Evolutionary conservation across 2,797 vertebrate species (phyloP).

Genomic region (Danio tinwini): DNA sequence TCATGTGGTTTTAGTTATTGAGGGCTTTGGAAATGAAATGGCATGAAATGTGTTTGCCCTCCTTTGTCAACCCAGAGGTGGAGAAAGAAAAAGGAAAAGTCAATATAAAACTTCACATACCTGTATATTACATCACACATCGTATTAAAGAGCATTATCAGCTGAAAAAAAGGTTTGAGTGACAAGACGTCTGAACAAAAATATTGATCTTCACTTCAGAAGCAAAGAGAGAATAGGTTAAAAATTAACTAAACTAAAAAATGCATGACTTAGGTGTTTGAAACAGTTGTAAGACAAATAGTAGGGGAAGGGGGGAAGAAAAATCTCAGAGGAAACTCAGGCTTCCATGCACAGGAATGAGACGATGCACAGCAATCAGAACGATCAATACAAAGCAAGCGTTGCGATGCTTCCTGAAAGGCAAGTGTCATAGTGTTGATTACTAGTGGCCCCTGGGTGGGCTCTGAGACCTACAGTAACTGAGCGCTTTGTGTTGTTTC

Average conservation of each 20-base stretch:
- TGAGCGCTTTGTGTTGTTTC: slow-evolving; percentile 56
- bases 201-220: slow-evolving; percentile 7
- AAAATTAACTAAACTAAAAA: not conserved
- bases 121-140: not conserved
- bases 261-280: not conserved
- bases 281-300: not conserved
- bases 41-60: slow-evolving; percentile 15
- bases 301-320: not conserved
- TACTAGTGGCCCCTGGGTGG: slow-evolving; percentile 57
- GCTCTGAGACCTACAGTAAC: slow-evolving; percentile 57
- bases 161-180: not conserved
- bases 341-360: not conserved
- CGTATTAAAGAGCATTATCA: not conserved
- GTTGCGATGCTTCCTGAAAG: slow-evolving; percentile 44
- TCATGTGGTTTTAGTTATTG: slow-evolving; percentile 14
- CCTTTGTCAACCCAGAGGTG: not conserved
- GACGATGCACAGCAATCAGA: slow-evolving; percentile 7
- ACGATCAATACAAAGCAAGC: slow-evolving; percentile 9
- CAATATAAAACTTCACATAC: slow-evolving; percentile 19
- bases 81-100: not conserved
- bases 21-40: slow-evolving; percentile 20
- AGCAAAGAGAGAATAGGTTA: not conserved
- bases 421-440: slow-evolving; percentile 63
- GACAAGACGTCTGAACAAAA: not conserved
- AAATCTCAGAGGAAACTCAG: not conserved